Conservation (phyloP, 1,140 invertebrate genomes). For the Xylocopa sonorina region DNA sequence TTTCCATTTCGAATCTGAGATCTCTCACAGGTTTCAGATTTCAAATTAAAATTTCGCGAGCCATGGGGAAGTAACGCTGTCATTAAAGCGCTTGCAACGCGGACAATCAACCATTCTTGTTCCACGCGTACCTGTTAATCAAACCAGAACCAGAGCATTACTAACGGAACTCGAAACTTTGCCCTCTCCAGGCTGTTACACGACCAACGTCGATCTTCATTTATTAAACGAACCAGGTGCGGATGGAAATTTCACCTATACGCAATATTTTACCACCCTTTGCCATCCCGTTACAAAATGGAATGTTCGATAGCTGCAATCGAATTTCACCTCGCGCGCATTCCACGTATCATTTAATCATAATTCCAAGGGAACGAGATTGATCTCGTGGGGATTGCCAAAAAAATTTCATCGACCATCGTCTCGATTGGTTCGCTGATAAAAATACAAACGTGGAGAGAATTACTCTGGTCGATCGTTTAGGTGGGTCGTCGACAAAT, state of each 20-base stretch:
- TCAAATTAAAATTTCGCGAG: no score
- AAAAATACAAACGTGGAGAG: not conserved
- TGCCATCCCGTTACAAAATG: not conserved
- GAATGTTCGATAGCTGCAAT: not conserved
- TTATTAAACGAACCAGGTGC: not conserved
- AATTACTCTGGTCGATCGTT: not conserved
- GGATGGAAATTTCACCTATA: not conserved
- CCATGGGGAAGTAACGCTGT: no score
- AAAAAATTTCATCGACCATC: not conserved
- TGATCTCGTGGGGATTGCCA: not conserved
- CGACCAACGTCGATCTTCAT: no score
- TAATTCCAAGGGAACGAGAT: not conserved
- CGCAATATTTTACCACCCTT: no score
- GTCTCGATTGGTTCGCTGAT: not conserved
- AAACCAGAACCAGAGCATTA: not conserved
- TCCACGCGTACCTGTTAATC: not conserved
- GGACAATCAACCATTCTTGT: not conserved
- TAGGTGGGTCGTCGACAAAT: constrained; percentile 5
- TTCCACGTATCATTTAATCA: not conserved
- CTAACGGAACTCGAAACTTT: not conserved
- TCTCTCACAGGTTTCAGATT: no score
- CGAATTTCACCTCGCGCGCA: no score
- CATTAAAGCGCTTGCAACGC: not conserved
- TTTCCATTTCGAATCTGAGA: no score
- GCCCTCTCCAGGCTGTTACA: not conserved